Evolutionary conservation across 2,797 vertebrate species (phyloP).

Genomic region (Urosaurus nigricauda): DNA sequence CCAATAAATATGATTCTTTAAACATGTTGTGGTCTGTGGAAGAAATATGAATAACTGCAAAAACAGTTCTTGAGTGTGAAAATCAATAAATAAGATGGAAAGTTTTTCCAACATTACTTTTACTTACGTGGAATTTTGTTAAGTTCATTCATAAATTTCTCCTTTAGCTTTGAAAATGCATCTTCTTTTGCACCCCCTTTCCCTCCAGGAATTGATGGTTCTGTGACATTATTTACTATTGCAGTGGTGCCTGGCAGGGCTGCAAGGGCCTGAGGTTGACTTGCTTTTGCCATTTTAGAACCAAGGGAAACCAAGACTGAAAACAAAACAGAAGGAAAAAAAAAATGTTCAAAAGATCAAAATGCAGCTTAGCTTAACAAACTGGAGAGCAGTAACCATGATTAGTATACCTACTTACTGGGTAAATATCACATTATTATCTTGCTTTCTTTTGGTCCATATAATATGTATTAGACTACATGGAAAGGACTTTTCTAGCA

Average conservation of each 20-base stretch:
- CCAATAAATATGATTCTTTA: not conserved
- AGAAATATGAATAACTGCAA: not conserved
- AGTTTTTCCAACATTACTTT: conserved; percentile 19
- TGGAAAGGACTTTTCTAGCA: conserved; percentile 61
- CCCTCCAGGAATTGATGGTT: conserved; percentile 80
- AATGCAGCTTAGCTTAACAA: conserved; percentile 56
- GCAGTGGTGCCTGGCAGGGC: conserved; percentile 86
- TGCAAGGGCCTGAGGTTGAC: conserved; percentile 91
- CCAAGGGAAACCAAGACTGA: conserved; percentile 65
- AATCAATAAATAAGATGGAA: conserved; percentile 1
- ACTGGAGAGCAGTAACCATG: conserved; percentile 65
- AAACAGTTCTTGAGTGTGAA: conserved; percentile 19
- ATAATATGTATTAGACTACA: conserved; percentile 76
- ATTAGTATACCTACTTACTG: conserved; percentile 79
- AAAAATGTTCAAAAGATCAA: conserved; percentile 60
- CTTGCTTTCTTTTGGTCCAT: conserved; percentile 71
- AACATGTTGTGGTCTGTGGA: not conserved
- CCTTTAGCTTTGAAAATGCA: conserved; percentile 94
- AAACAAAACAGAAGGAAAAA: conserved; percentile 53
- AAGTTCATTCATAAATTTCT: conserved; percentile 99
- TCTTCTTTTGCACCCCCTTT: conserved; percentile 86
- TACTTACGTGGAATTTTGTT: conserved; percentile 98
- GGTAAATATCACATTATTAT: conserved; percentile 82
- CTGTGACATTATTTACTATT: conserved; percentile 87
- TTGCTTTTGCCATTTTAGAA: conserved; percentile 88